Percentiles rank a stretch among this genome's conserved stretches.
phyloP scores from a whole-genome alignment of 2,797 vertebrate genomes.

The Odontamblyopus rebecca region DNA sequence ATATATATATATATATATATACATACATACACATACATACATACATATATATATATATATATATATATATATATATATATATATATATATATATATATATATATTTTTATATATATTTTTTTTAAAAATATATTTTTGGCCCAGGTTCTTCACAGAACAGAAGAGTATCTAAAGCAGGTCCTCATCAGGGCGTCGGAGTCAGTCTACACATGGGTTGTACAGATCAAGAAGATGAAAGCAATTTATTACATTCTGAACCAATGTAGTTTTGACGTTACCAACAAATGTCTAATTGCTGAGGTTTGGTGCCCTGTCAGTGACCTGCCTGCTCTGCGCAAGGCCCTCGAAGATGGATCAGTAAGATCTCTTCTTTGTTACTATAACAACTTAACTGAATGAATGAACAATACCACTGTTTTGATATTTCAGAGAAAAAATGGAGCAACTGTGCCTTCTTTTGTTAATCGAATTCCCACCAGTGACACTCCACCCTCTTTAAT shows the following conservation, averaged over 20 bases:
- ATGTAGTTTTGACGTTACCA: conserved; percentile 98
- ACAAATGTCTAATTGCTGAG: conserved; percentile 96
- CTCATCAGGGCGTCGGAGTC: conserved; percentile 92
- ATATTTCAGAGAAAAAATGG: conserved; percentile 86
- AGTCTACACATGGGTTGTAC: conserved; percentile 87
- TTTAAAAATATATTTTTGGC: not conserved
- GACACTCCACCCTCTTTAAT: conserved; percentile 93
- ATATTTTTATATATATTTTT: conserved; percentile 5
- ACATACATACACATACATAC: no score
- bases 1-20: no score
- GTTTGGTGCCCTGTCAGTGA: conserved; percentile 94
- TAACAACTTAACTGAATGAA: conserved; percentile 12
- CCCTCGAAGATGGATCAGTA: conserved; percentile 93
- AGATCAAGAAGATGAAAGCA: conserved; percentile 98
- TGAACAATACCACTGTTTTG: not conserved
- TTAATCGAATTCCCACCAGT: conserved; percentile 91
- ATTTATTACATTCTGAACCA: conserved; percentile 96
- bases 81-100: no score
- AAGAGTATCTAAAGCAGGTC: conserved; percentile 93
- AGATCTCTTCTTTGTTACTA: conserved; percentile 46
- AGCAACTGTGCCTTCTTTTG: conserved; percentile 91
- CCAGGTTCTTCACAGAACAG: conserved; percentile 92
- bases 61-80: no score
- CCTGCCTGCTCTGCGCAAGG: conserved; percentile 81
- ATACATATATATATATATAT: no score